phyloP scores from a whole-genome alignment of 37 sponge, comb jelly and placozoan species.

The Geodia barretti region DNA sequence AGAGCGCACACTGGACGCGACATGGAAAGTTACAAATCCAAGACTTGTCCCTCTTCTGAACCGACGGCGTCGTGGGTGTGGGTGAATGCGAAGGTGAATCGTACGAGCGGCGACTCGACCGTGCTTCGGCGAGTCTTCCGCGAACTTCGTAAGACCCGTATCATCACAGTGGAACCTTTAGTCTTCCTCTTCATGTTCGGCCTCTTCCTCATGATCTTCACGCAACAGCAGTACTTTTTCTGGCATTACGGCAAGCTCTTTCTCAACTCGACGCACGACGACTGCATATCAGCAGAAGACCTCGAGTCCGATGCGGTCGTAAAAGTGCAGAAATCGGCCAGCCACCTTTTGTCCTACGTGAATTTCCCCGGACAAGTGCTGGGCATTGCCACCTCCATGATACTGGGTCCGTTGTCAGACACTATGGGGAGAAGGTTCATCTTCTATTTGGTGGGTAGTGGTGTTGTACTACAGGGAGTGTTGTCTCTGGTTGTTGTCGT shows the following conservation, averaged over 20 bases:
- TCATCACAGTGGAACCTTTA: slow-evolving; percentile 64
- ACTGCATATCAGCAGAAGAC: too few species aligned
- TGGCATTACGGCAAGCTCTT: slow-evolving; percentile 6
- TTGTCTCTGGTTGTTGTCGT: slow-evolving; percentile 19
- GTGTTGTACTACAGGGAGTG: not conserved
- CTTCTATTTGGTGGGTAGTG: slow-evolving; percentile 14
- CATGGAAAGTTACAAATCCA: too few species aligned
- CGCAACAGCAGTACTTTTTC: slow-evolving; percentile 59
- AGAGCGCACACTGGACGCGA: too few species aligned
- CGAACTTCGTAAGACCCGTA: slow-evolving; percentile 12
- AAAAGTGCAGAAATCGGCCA: slow-evolving; percentile 15
- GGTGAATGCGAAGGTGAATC: too few species aligned
- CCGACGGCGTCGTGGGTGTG: too few species aligned
- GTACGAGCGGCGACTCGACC: too few species aligned
- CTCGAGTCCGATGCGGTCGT: too few species aligned
- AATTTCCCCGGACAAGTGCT: not conserved
- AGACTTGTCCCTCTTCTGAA: too few species aligned
- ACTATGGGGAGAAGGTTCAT: slow-evolving; percentile 41
- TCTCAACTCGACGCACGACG: too few species aligned
- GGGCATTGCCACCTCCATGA: slow-evolving; percentile 26
- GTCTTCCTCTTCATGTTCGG: slow-evolving; percentile 57
- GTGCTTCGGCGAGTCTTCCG: too few species aligned
- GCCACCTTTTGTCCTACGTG: slow-evolving; percentile 6
- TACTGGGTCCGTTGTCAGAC: slow-evolving; percentile 59
- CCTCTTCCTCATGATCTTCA: slow-evolving; percentile 24